Evolutionary conservation across 1,140 invertebrate genomes (phyloP).

Genomic region (Mamestra configurata): DNA sequence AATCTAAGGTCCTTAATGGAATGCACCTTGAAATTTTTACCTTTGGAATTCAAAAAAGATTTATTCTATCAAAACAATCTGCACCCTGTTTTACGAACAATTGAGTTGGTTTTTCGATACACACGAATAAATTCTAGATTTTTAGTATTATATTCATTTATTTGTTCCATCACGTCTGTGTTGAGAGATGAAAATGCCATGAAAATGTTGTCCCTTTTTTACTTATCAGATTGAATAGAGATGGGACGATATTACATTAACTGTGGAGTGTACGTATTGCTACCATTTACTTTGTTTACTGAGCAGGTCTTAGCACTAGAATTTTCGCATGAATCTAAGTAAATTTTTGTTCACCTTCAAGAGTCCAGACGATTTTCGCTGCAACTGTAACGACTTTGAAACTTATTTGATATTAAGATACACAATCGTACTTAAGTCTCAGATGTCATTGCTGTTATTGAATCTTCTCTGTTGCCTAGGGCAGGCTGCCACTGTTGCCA

Average conservation of each 20-base stretch:
- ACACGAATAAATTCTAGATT: conserved; percentile 68
- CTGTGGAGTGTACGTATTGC: conserved; percentile 65
- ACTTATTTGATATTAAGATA: conserved; percentile 59
- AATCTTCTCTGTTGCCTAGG: neutral
- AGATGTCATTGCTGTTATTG: conserved; percentile 9
- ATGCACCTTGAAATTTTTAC: conserved; percentile 71
- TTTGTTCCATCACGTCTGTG: conserved; percentile 83
- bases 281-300: conserved; percentile 72
- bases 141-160: conserved; percentile 85
- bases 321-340: conserved; percentile 68
- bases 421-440: conserved; percentile 44
- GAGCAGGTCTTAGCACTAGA: conserved; percentile 65
- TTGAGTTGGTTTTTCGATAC: conserved; percentile 73
- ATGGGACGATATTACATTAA: conserved; percentile 72
- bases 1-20: conserved; percentile 64
- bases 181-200: conserved; percentile 83
- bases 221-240: conserved; percentile 72
- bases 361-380: conserved; percentile 69
- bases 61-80: conserved; percentile 72
- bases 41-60: conserved; percentile 82
- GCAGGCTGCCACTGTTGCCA: neutral
- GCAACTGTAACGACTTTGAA: conserved; percentile 65
- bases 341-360: conserved; percentile 74
- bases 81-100: conserved; percentile 66
- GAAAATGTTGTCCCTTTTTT: conserved; percentile 78